Evolutionary conservation across 1,140 invertebrate genomes (phyloP).

Genomic region (Camponotus vicinus): DNA sequence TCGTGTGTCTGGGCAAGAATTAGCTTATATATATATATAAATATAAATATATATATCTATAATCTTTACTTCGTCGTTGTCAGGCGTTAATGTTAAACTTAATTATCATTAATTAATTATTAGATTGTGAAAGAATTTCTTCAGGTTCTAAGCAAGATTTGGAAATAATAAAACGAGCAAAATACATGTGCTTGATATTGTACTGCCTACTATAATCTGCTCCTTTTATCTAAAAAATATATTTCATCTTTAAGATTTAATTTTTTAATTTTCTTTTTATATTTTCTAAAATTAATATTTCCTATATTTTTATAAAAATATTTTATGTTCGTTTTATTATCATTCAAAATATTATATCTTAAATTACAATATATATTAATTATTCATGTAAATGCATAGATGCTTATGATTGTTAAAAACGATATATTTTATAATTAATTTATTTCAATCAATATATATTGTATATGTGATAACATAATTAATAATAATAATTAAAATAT

Average conservation of each 20-base stretch:
- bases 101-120: slow-evolving; percentile 83
- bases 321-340: neutral
- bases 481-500: slow-evolving; percentile 5
- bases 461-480: neutral
- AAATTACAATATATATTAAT: neutral
- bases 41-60: slow-evolving; percentile 79
- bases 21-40: slow-evolving; percentile 81
- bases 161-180: slow-evolving; percentile 83
- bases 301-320: neutral
- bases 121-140: slow-evolving; percentile 85
- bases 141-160: slow-evolving; percentile 85
- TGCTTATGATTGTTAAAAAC: neutral
- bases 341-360: neutral
- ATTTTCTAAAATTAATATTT: no score
- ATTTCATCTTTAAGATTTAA: neutral
- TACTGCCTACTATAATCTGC: neutral
- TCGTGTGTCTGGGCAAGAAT: slow-evolving; percentile 85
- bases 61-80: slow-evolving; percentile 84
- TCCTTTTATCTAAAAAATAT: neutral
- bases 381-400: neutral
- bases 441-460: neutral
- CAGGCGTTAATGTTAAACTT: slow-evolving; percentile 85
- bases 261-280: neutral
- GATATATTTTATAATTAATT: neutral
- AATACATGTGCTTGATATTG: slow-evolving; percentile 60